Evolutionary conservation across 2,888 invertebrate genomes (phyloP), one percentile per base, ranked within the genome.

Genomic region (Lobophora halterata): DNA sequence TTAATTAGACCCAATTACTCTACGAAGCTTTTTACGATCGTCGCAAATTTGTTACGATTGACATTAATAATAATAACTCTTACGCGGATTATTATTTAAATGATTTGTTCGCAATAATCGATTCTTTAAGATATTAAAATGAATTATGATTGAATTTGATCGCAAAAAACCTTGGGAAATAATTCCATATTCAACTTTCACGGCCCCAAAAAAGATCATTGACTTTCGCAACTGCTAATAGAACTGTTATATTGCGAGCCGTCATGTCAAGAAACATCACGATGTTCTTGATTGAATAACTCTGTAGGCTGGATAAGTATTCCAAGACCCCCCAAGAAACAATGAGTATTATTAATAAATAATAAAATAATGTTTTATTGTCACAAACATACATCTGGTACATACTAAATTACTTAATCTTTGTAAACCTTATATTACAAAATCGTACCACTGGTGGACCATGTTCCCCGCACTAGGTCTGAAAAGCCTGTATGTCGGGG

Each of bases 271-370:
- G 50, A 52, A 53, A 50, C 60, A 55, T 65, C 54, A 60, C 58
- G 53, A 56, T 58, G 38, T 54, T 62, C 57, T 41, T 36, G 29
- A 61, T 71, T 65, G 60, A 60, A 62, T 58, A 58, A 61, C 58
- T 43, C 49, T 49, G 41, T 56, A 46, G 51, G 37, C 33, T 38
- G 4, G 9, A 11, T 11, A 25, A 10, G 7, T 28, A 25, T 24
- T 8, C 25, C 17, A 32, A 7, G 8, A 30, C 19, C 17, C 9
- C n/a, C n/a, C n/a, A n/a, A n/a, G n/a, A n/a, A n/a, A n/a, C n/a
- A n/a, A n/a, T n/a, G n/a, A n/a, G n/a, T n/a, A n/a, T n/a, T n/a
- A n/a, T n/a, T n/a, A n/a, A n/a, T n/a, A n/a, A n/a, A n/a, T n/a
- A 21, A 21, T 21, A 1, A 21, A 21, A 21, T 10, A n/a, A n/a